Base-by-base conservation (phyloP, 2,113 vertebrate species). In the Sisor rabdophorus region DNA sequence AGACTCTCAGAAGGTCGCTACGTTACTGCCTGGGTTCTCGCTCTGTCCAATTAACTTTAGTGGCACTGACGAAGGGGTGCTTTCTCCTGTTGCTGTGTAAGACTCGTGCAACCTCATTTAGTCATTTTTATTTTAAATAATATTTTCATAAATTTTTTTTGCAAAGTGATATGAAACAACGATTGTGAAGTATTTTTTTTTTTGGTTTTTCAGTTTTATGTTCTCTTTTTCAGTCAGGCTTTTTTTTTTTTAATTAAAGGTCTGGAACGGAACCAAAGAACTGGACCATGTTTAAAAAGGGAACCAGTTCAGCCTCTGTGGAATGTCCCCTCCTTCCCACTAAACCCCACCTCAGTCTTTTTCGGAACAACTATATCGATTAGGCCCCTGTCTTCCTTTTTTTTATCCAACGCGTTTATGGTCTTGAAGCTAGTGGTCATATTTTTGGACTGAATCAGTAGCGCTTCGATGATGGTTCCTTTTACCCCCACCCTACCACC, bases 251-350 rank as follows among this genome's bases (percentile, higher is more conserved):
- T 36, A 36, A 36, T 36, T n/a, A n/a, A n/a, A 81, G 85, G 82
- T 81, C 86, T 83, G 77, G 85, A 86, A 72, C 77, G 83, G 83
- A 83, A 86, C 88, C 85, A 48, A 44, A 77, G 81, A 83, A 73
- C 81, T 82, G 84, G 81, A 83, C 84, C 80, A 84, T 68, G 78
- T 77, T 80, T 80, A 85, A 81, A 86, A 85, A 86, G 84, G 82
- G 88, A 88, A 84, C 89, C 89, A 86, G 87, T 87, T 85, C 89
- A 85, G 89, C 87, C 89, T 91, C 87, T 84, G 86, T 88, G 84
- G 84, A 90, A 89, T 88, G 87, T 88, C 84, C 78, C 81, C 82
- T 79, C 81, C 85, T 82, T 79, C 73, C 75, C 70, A 71, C 67
- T 77, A 52, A 15, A 2, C 50, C 17, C 50, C 13, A 52, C 65